Conservation (phyloP, 2,797 vertebrate species). For the Acipenser transmontanus region DNA sequence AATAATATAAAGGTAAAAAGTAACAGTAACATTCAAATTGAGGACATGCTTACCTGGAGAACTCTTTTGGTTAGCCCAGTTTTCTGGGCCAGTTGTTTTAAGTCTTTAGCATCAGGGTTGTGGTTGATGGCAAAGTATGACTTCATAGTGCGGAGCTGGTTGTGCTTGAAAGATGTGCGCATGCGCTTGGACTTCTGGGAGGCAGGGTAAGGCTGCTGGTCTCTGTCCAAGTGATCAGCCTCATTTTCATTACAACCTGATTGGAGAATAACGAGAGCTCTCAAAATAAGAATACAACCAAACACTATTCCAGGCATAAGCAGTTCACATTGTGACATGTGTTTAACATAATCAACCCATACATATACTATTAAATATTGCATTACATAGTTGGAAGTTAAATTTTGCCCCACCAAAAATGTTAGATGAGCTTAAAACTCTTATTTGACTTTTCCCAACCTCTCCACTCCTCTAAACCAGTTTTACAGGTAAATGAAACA, state of each 20-base stretch:
- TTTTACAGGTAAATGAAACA: too few relatives aligned
- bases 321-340: too few relatives aligned
- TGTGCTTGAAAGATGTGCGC: conserved; percentile 98
- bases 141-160: conserved; percentile 99
- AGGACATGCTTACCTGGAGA: conserved; percentile 86
- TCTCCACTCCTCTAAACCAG: too few relatives aligned
- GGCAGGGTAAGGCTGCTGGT: conserved; percentile 88
- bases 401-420: too few relatives aligned
- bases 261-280: conserved; percentile 13
- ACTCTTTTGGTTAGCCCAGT: conserved; percentile 99
- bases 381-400: too few relatives aligned
- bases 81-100: conserved; percentile 98
- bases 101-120: conserved; percentile 98
- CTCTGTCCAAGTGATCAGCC: conserved; percentile 89
- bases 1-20: conserved; percentile 10
- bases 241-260: conserved; percentile 96
- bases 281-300: too few relatives aligned
- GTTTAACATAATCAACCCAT: too few relatives aligned
- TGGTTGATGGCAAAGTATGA: conserved; percentile 99
- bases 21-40: conserved; percentile 10
- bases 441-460: too few relatives aligned
- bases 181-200: conserved; percentile 98
- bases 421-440: too few relatives aligned
- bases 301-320: too few relatives aligned
- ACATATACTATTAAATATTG: too few relatives aligned